Conservation (phyloP, 2,113 vertebrate genomes). For the Anas platyrhynchos region DNA sequence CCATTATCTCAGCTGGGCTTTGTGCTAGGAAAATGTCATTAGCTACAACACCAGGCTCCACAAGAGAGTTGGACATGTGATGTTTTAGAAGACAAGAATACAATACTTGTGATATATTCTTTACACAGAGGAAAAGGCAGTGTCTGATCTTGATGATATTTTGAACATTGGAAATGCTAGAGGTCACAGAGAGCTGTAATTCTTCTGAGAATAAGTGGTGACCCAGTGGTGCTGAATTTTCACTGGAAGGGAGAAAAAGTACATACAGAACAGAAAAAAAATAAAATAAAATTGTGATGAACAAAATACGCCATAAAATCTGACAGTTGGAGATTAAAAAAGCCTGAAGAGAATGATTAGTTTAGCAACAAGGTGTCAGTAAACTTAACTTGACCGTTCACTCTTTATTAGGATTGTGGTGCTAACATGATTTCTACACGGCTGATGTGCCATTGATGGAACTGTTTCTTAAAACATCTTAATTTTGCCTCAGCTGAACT, state of each 20-base stretch:
- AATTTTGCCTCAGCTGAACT: background rate
- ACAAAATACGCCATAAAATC: background rate
- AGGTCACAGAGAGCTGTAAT: background rate
- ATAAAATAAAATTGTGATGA: background rate
- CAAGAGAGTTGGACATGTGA: background rate
- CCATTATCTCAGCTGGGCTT: conserved; percentile 26
- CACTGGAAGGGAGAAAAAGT: background rate
- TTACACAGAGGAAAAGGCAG: background rate
- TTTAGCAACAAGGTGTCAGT: background rate
- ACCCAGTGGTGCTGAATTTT: background rate
- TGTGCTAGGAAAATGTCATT: background rate
- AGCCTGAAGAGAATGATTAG: background rate
- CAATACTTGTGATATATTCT: background rate
- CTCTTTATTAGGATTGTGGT: background rate
- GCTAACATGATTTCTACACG: background rate
- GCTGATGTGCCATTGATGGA: background rate
- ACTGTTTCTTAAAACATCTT: background rate
- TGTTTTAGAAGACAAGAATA: background rate
- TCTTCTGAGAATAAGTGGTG: background rate
- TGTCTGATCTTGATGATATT: background rate
- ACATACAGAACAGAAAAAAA: background rate
- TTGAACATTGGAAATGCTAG: background rate
- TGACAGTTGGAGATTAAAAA: background rate
- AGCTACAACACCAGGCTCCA: background rate
- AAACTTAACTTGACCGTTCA: background rate